Evolutionary conservation across 2,888 invertebrate species (phyloP).

Genomic region (Polyommatus iphigenia): DNA sequence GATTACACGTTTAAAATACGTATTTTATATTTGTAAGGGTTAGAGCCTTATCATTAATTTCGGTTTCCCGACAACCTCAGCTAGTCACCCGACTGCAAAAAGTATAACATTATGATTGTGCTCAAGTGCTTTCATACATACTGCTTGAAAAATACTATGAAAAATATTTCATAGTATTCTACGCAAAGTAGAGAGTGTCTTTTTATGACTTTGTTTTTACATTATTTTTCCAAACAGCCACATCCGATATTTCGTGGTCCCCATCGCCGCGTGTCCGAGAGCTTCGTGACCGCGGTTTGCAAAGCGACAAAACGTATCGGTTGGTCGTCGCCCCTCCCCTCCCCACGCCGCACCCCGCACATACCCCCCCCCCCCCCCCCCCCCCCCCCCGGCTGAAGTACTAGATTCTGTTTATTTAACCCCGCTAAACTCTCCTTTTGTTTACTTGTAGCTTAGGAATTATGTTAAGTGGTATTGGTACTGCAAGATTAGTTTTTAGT

Average conservation of each 20-base stretch:
- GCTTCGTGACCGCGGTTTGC: constrained; percentile 54
- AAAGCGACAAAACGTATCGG: constrained; percentile 76
- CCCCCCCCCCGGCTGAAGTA: constrained; percentile 28
- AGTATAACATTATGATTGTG: too few relatives aligned
- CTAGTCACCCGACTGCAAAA: too few relatives aligned
- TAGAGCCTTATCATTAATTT: too few relatives aligned
- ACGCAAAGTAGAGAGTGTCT: too few relatives aligned
- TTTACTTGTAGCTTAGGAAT: constrained; percentile 4
- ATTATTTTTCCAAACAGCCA: neutral
- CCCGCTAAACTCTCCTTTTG: constrained; percentile 22
- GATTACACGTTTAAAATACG: too few relatives aligned
- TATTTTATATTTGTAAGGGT: too few relatives aligned
- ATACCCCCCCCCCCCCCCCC: neutral
- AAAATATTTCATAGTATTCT: too few relatives aligned
- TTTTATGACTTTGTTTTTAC: too few relatives aligned
- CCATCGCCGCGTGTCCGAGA: constrained; percentile 41
- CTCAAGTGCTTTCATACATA: too few relatives aligned
- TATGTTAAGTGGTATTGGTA: neutral
- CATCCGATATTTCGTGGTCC: constrained; percentile 38
- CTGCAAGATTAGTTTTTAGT: neutral
- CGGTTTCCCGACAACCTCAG: too few relatives aligned
- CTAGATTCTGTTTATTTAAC: constrained; percentile 32
- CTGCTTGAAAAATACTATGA: too few relatives aligned
- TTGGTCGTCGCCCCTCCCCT: constrained; percentile 46
- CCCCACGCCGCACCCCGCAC: constrained; percentile 30